phyloP scores from a whole-genome alignment of 2,797 vertebrate species.

The Miichthys miiuy region DNA sequence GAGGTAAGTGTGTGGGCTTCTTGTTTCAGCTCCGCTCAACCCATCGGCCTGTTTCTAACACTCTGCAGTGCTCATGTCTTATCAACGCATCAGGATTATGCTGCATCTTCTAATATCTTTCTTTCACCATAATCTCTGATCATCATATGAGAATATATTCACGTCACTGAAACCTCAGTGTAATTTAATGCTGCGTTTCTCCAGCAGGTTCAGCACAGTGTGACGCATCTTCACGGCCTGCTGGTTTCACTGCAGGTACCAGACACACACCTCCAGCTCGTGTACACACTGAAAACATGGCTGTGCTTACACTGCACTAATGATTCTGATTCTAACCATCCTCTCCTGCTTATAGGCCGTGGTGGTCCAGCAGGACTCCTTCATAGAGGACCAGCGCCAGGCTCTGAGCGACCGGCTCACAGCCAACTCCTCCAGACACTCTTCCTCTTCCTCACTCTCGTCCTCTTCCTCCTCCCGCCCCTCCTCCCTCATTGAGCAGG shows the following conservation, averaged over 20 bases:
- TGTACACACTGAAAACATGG: neutral
- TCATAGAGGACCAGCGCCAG: slow-evolving; percentile 92
- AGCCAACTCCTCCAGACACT: slow-evolving; percentile 76
- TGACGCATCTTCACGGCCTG: slow-evolving; percentile 88
- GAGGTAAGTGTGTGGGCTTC: slow-evolving; percentile 84
- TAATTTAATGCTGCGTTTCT: slow-evolving; percentile 47
- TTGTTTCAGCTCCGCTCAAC: neutral
- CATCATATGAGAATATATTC: neutral
- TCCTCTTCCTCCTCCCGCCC: slow-evolving; percentile 84
- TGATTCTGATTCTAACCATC: neutral
- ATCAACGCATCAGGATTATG: too few species aligned
- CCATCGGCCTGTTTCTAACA: neutral
- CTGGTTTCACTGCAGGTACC: slow-evolving; percentile 90
- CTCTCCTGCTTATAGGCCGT: slow-evolving; percentile 82
- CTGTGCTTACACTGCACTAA: neutral
- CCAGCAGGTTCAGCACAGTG: slow-evolving; percentile 90
- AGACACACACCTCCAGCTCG: neutral
- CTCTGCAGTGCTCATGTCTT: neutral
- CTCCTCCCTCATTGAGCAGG: slow-evolving; percentile 90
- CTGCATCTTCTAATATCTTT: neutral
- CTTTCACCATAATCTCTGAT: neutral
- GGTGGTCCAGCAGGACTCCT: slow-evolving; percentile 92
- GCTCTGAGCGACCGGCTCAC: slow-evolving; percentile 82
- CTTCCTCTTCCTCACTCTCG: slow-evolving; percentile 77
- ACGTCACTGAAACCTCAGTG: neutral